Percentiles rank a stretch among this genome's conserved stretches.
Evolutionary conservation across 2,113 vertebrate species (phyloP).

Genomic region (Microcebus murinus): DNA sequence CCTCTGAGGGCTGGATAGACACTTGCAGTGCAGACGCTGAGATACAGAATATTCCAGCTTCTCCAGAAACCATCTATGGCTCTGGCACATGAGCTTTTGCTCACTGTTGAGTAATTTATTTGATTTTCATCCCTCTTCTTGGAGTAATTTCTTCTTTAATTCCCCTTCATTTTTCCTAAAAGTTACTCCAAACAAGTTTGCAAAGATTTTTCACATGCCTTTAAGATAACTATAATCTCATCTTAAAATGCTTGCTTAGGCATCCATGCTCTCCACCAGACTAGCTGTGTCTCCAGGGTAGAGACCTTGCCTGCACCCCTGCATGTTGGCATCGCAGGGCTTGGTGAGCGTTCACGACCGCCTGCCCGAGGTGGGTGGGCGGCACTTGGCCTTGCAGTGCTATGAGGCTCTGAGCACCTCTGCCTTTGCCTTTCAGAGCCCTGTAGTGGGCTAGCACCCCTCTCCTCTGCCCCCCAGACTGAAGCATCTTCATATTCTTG

Average conservation of each 20-base stretch:
- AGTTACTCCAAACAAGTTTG: background rate
- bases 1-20: background rate
- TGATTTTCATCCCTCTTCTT: background rate
- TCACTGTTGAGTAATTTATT: background rate
- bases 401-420: background rate
- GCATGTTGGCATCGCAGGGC: fast-evolving
- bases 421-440: background rate
- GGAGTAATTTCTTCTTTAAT: background rate
- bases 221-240: background rate
- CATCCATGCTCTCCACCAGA: background rate
- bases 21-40: too few relatives aligned
- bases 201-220: background rate
- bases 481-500: background rate
- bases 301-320: background rate
- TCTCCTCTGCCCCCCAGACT: too few relatives aligned
- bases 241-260: background rate
- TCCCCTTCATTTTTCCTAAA: background rate
- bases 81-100: background rate
- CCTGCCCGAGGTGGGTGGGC: background rate
- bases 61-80: background rate
- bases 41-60: background rate
- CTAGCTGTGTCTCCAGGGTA: background rate
- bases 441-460: fast-evolving
- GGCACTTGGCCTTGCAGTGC: fast-evolving
- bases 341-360: fast-evolving